Evolutionary conservation across 2,113 vertebrate genomes (phyloP), one percentile per base, ranked within the genome.

Genomic region (Phasianus colchicus): DNA sequence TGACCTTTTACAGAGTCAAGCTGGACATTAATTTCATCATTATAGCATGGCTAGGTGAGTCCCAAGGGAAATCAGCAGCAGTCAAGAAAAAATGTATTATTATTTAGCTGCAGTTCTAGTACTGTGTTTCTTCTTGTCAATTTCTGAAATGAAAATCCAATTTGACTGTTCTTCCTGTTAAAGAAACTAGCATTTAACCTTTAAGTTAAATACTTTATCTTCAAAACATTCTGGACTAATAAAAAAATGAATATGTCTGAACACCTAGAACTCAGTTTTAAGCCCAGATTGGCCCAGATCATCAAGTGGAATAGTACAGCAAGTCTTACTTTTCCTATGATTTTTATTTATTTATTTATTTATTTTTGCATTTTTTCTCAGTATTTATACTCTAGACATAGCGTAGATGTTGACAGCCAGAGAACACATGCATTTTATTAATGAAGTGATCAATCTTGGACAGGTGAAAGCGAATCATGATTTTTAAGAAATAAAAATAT

Each of bases 1-100:
- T 91, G 88, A 88, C 64, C 79, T 94, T 94, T 93, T 72, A 74
- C 70, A 48, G 65, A 92, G 5, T 65, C 73, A 94, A 86, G 38
- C 3, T 78, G 65, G 69, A 81, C 47, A 75, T 90, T 86, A 76
- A 90, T 94, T 91, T 88, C 73, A 78, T 78, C 48, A 55, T 64
- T 74, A 77, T 2, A 1, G 83, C 73, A 86, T 21, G 57, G 34
- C 2, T 4, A 93, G n/a, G 25, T 94, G 5, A 89, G 13, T 45
- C 72, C 50, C 45, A 52, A 67, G 65, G 65, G 61, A 94, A 90
- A 93, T 88, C 55, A 71, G 29, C 2, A 6, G 42, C 73, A 81
- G 61, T 32, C 34, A 71, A 73, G 69, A 63, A 77, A 90, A 85
- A 57, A n/a, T 54, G 8, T 27, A 25, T 89, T 61, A 60, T 47